These are phyloP conservation scores for Formica selysi DNA, from an alignment of 1,140 invertebrate genomes.

Conservation along the genomic window DNA sequence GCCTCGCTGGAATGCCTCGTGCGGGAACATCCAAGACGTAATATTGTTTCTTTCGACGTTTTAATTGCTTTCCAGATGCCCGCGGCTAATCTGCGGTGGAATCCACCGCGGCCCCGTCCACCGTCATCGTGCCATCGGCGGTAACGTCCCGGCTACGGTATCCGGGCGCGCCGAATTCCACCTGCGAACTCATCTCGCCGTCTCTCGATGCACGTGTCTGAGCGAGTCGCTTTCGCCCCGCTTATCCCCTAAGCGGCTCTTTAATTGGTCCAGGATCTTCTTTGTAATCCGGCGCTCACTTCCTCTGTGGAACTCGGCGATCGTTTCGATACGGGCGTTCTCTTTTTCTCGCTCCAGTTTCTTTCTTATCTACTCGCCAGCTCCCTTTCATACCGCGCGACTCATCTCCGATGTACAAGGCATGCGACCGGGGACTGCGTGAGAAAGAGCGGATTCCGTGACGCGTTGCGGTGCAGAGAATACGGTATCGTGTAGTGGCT, in stretches of 20 bases:
- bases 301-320: slow-evolving; percentile 48
- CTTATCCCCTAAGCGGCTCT: slow-evolving; percentile 64
- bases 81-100: slow-evolving; percentile 53
- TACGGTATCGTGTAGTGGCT: slow-evolving; percentile 38
- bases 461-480: slow-evolving; percentile 13
- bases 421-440: slow-evolving; percentile 48
- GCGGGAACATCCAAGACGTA: slow-evolving; percentile 64
- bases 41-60: slow-evolving; percentile 77
- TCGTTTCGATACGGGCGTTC: slow-evolving; percentile 59
- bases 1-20: slow-evolving; percentile 59
- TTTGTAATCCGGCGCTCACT: slow-evolving; percentile 56
- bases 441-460: slow-evolving; percentile 57
- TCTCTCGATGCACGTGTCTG: slow-evolving; percentile 50
- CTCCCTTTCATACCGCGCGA: slow-evolving; percentile 31
- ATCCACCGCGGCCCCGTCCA: slow-evolving; percentile 43
- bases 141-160: slow-evolving; percentile 60
- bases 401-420: slow-evolving; percentile 5
- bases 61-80: slow-evolving; percentile 74
- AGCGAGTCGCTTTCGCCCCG: slow-evolving; percentile 14
- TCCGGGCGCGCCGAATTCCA: slow-evolving; percentile 66
- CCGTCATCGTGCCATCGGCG: slow-evolving; percentile 58
- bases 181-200: slow-evolving; percentile 48
- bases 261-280: slow-evolving; percentile 67
- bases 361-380: not conserved
- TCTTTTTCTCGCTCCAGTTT: slow-evolving; percentile 34